Evolutionary conservation across 2,113 vertebrate species (phyloP).

Genomic region (Meles meles): DNA sequence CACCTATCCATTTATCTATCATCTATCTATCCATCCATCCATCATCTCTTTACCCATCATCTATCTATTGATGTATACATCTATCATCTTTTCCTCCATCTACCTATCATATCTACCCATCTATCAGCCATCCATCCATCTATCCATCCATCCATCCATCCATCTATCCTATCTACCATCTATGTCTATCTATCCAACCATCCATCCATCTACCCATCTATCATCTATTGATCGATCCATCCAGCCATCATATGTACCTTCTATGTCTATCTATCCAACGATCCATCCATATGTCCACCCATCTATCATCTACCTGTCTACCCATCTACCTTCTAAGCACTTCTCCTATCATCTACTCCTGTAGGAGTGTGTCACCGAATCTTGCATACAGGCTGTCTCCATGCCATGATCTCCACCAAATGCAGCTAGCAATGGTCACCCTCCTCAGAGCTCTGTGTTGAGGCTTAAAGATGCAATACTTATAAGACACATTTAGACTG

Average conservation of each 20-base stretch:
- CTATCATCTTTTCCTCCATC: neutral
- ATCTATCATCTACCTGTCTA: neutral
- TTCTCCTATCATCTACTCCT: neutral
- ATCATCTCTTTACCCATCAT: neutral
- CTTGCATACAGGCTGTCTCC: neutral
- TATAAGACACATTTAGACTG: neutral
- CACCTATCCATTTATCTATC: neutral
- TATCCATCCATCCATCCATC: too few species aligned
- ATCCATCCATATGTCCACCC: neutral
- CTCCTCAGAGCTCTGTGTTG: rapidly evolving
- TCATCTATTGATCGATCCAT: too few species aligned
- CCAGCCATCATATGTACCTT: neutral
- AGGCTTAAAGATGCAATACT: neutral
- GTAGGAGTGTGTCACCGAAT: neutral
- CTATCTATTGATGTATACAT: neutral
- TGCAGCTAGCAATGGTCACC: neutral
- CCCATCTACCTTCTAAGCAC: neutral
- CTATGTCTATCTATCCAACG: neutral
- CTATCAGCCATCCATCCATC: too few species aligned
- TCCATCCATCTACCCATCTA: neutral
- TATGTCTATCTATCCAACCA: rapidly evolving
- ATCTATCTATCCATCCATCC: neutral
- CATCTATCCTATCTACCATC: too few species aligned
- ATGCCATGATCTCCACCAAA: neutral
- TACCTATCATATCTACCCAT: neutral